A percentile compares a stretch with the other conserved stretches of the same genome.
phyloP scores from a whole-genome alignment of 2,113 vertebrate species.

The Callospermophilus lateralis region DNA sequence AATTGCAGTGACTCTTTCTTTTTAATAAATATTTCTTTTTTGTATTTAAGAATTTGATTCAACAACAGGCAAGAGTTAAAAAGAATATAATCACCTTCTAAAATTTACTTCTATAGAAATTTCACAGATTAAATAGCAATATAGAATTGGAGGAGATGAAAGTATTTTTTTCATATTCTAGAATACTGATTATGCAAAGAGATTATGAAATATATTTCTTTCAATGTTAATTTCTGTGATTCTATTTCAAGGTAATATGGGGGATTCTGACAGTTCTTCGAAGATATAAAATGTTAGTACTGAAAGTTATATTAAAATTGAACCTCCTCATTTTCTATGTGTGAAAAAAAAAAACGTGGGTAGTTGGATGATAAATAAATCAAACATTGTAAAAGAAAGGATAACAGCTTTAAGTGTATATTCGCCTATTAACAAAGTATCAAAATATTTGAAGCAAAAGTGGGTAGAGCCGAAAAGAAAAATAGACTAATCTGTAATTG shows the following conservation, averaged over 20 bases:
- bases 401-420: not conserved
- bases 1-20: conserved; percentile 54
- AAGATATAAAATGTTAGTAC: conserved; percentile 52
- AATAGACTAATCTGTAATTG: not conserved
- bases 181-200: not conserved
- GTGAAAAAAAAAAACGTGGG: not conserved
- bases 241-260: conserved; percentile 27
- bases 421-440: not conserved
- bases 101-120: conserved; percentile 23
- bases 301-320: not conserved
- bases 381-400: not conserved
- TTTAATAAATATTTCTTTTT: conserved; percentile 51
- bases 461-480: not conserved
- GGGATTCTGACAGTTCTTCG: not conserved
- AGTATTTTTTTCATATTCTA: not conserved
- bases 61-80: not conserved
- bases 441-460: conserved; percentile 1
- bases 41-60: conserved; percentile 35
- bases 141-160: not conserved
- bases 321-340: not conserved
- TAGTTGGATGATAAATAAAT: not conserved
- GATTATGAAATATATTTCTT: conserved; percentile 33
- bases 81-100: conserved; percentile 21
- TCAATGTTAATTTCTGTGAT: conserved; percentile 29
- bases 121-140: not conserved